Percentiles rank a stretch among this genome's conserved stretches.
phyloP scores from a whole-genome alignment of 2,113 vertebrate genomes.

The Notarius lentiginosus region DNA sequence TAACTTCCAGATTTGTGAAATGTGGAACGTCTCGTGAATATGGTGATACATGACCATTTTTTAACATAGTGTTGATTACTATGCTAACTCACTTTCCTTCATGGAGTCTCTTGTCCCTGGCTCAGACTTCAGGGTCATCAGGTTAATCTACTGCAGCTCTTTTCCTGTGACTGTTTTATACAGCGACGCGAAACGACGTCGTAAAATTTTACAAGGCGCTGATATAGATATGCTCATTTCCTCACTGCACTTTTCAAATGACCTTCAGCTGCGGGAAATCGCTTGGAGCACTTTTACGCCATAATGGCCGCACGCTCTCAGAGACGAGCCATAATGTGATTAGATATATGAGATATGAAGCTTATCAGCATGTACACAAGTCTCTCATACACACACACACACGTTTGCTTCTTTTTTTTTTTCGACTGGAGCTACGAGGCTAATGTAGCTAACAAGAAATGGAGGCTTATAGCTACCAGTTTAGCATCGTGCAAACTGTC shows the following conservation, averaged over 20 bases:
- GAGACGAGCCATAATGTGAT: constrained; percentile 8
- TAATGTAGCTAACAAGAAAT: constrained; percentile 23
- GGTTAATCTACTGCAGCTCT: constrained; percentile 30
- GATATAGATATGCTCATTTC: constrained; percentile 25
- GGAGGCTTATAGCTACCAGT: background rate
- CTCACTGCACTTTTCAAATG: background rate
- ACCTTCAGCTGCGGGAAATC: constrained; percentile 30
- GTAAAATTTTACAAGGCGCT: constrained; percentile 37
- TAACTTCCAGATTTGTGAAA: background rate
- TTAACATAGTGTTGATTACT: background rate
- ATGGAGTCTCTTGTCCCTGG: background rate
- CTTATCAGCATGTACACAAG: constrained; percentile 8
- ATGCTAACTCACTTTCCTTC: background rate
- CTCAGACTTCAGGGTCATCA: constrained; percentile 7
- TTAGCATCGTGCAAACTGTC: background rate
- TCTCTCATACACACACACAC: constrained; percentile 16
- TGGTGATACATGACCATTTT: background rate
- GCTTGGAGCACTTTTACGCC: background rate
- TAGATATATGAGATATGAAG: constrained; percentile 28
- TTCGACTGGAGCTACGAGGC: background rate
- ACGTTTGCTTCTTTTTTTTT: background rate
- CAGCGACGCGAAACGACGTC: constrained; percentile 7
- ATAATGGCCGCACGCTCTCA: background rate
- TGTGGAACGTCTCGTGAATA: background rate
- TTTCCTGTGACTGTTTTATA: constrained; percentile 15